Evolutionary conservation across 2,888 invertebrate species (phyloP), one percentile per base, ranked within the genome.

Genomic region (Saturnia japonica): DNA sequence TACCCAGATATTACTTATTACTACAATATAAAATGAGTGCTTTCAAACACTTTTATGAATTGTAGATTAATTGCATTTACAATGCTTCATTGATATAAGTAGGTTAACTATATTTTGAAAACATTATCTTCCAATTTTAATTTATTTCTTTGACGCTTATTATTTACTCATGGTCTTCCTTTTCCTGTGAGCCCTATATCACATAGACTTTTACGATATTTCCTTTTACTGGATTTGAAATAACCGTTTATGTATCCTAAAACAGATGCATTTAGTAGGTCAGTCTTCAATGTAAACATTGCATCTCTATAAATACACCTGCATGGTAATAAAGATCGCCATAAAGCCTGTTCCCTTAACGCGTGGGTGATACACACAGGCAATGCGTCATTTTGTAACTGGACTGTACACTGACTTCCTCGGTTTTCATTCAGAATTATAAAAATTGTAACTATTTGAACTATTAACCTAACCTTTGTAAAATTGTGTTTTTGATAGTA

Each of bases 181-280:
- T 74, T 75, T 76, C 75, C 73, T 67, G 70, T 69, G 67, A 60
- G 71, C 47, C 73, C 74, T 73, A 71, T 70, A 73, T 73, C 69
- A 64, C 40, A 25, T n/a, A n/a, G n/a, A n/a, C n/a, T n/a, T 25
- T 42, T 66, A 47, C 40, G 42, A 62, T 64, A 54, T 62, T 34
- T 42, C 51, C 40, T 67, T 57, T 70, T 66, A 64, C 51, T 62
- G 19, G 43, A 66, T 42, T 70, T 70, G 43, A 66, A 66, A 70
- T 40, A 51, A 60, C 74, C 72, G 68, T 71, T 72, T 75, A 69
- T 78, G 74, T 76, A 75, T 72, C 64, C 73, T 72, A 75, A 73
- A 75, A 80, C 83, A 84, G 81, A 83, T 84, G 81, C 75, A 75
- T 76, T 85, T 74, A 85, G 79, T 88, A 79, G 88, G 88, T 87